Conservation (phyloP, 1,140 invertebrate species). For the Conus betulinus region DNA sequence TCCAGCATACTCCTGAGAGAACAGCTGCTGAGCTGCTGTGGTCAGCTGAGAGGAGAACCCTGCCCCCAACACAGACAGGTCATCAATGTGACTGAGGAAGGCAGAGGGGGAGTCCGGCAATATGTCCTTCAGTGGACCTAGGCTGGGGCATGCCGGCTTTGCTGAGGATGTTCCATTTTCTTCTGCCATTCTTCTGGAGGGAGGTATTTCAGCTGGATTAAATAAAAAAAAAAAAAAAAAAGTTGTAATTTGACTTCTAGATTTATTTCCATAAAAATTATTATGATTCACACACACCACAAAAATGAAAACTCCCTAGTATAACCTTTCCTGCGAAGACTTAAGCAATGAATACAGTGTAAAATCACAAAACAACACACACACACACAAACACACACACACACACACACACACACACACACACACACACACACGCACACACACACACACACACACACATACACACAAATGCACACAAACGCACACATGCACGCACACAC, state of each 20-base stretch:
- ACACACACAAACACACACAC: too few species aligned
- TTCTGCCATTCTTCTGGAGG: background rate
- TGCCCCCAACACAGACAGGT: background rate
- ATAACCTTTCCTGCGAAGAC: too few species aligned
- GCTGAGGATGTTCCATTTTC: background rate
- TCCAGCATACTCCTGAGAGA: conserved; percentile 23
- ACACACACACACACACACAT: too few species aligned
- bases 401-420: background rate
- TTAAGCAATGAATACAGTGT: background rate
- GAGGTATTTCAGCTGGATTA: background rate
- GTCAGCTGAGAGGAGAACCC: conserved; percentile 3
- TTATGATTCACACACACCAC: too few species aligned
- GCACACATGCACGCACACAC: too few species aligned
- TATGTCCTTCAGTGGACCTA: conserved; percentile 19
- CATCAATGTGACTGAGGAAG: background rate
- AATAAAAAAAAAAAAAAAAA: background rate
- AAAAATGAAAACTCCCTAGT: too few species aligned
- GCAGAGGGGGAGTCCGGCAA: conserved; percentile 12
- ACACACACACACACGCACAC: background rate
- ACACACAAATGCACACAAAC: background rate
- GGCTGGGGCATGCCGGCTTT: background rate
- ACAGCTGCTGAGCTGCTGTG: conserved; percentile 33
- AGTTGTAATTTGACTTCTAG: background rate
- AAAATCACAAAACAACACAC: too few species aligned
- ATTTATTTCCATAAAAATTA: background rate